These are phyloP conservation scores for Acarapis woodi DNA, from an alignment of 1,140 invertebrate species.

Conservation along the genomic window DNA sequence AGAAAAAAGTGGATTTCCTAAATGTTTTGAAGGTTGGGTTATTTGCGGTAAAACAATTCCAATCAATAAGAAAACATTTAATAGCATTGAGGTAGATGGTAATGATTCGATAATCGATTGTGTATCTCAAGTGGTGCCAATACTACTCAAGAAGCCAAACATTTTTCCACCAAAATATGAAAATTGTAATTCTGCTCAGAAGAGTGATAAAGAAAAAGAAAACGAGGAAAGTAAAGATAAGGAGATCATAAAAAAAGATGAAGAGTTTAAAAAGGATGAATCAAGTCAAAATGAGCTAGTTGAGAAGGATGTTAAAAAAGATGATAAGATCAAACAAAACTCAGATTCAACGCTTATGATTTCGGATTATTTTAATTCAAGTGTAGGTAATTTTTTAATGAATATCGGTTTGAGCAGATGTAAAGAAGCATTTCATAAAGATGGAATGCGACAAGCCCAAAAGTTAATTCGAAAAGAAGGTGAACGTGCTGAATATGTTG, in stretches of 20 bases:
- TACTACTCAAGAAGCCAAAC: constrained; percentile 13
- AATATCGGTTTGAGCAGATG: constrained; percentile 68
- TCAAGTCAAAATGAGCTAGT: too few species aligned
- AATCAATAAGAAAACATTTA: constrained; percentile 10
- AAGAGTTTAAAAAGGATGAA: constrained; percentile 7
- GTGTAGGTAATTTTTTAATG: constrained; percentile 66
- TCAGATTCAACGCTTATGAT: constrained; percentile 8
- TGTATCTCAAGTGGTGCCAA: constrained; percentile 13
- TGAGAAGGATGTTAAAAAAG: too few species aligned
- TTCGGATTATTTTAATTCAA: constrained; percentile 40
- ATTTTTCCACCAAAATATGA: constrained; percentile 10
- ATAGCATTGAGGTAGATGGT: constrained; percentile 7
- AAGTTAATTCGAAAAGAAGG: constrained; percentile 27
- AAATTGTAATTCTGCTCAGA: too few species aligned
- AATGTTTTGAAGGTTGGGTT: constrained; percentile 7
- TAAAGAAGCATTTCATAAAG: constrained; percentile 68
- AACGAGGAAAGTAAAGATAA: constrained; percentile 5
- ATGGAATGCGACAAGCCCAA: constrained; percentile 57
- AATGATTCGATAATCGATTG: constrained; percentile 13
- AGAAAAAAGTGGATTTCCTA: constrained; percentile 12
- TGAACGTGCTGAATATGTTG: constrained; percentile 33
- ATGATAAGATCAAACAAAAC: constrained; percentile 7
- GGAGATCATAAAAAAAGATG: constrained; percentile 7
- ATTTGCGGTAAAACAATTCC: constrained; percentile 11
- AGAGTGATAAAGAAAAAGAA: constrained; percentile 1